Conservation (phyloP, 2,888 invertebrate species). For the Congeria kusceri region DNA sequence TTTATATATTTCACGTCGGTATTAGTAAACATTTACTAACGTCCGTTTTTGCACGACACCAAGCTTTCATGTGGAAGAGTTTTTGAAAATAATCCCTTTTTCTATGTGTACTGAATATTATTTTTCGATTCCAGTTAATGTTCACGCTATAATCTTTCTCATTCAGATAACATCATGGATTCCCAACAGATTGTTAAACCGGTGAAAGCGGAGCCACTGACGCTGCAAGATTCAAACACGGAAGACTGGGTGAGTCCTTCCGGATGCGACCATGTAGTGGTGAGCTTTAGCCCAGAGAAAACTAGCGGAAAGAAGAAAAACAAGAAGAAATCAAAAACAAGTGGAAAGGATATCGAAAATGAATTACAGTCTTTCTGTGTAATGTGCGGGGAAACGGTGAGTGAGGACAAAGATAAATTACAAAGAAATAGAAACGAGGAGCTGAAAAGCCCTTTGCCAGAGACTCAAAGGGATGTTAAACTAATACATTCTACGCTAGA, state of each 20-base stretch:
- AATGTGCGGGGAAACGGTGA: conserved; percentile 56
- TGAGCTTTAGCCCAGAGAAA: conserved; percentile 37
- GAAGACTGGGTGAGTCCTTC: conserved; percentile 48
- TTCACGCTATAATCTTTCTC: not conserved
- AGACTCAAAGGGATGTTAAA: conserved; percentile 3
- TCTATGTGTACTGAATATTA: too few species aligned
- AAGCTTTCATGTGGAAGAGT: too few species aligned
- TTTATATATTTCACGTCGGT: too few species aligned
- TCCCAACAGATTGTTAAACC: not conserved
- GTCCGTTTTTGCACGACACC: too few species aligned
- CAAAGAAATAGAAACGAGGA: conserved; percentile 5
- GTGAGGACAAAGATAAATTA: not conserved
- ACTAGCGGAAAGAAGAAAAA: conserved; percentile 9
- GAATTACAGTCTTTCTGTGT: conserved; percentile 43
- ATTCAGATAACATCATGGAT: not conserved
- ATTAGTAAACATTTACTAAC: too few species aligned
- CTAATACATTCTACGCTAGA: too few species aligned
- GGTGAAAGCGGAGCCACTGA: conserved; percentile 16
- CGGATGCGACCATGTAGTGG: conserved; percentile 57
- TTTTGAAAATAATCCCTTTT: too few species aligned
- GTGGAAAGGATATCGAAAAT: not conserved
- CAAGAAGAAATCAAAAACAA: conserved; percentile 13
- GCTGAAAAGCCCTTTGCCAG: not conserved
- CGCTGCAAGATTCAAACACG: conserved; percentile 3
- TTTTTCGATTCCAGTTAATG: too few species aligned